Conservation (phyloP, 2,888 invertebrate genomes). For the Lasioglossum figueresi region DNA sequence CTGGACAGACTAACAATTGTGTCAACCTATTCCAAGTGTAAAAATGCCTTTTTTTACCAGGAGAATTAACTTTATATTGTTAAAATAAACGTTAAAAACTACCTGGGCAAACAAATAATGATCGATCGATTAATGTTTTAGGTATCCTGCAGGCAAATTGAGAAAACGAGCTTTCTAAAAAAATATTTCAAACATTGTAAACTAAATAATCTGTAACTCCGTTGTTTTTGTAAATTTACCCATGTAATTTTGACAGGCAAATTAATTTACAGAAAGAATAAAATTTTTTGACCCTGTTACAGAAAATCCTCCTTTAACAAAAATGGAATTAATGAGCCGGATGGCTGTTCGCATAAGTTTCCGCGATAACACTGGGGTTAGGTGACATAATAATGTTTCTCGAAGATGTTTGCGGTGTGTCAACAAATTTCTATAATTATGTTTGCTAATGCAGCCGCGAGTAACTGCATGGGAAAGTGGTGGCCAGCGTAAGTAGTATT, state of each 20-base stretch:
- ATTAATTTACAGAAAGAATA: too few relatives aligned
- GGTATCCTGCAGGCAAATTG: too few relatives aligned
- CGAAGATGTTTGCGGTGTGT: conserved; percentile 33
- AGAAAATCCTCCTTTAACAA: not conserved
- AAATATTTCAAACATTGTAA: not conserved
- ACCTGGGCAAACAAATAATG: too few relatives aligned
- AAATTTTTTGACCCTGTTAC: not conserved
- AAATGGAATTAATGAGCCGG: not conserved
- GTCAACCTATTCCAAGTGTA: not conserved
- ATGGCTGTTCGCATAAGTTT: not conserved
- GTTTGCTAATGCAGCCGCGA: conserved; percentile 45
- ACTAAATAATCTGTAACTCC: not conserved
- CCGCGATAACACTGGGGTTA: not conserved
- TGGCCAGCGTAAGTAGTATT: conserved; percentile 50
- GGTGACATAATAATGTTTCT: conserved; percentile 22
- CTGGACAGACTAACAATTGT: not conserved
- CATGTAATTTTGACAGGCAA: not conserved
- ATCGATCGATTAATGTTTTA: too few relatives aligned
- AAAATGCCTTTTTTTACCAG: not conserved
- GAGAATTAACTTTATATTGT: not conserved
- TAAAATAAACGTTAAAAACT: not conserved
- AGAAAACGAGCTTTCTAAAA: too few relatives aligned
- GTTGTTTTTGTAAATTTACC: not conserved
- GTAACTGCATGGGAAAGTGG: conserved; percentile 33
- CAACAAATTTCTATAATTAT: conserved; percentile 58